These are phyloP conservation scores for Gymnothorax javanicus DNA, from an alignment of 2,797 vertebrate genomes.

Conservation along the genomic window DNA sequence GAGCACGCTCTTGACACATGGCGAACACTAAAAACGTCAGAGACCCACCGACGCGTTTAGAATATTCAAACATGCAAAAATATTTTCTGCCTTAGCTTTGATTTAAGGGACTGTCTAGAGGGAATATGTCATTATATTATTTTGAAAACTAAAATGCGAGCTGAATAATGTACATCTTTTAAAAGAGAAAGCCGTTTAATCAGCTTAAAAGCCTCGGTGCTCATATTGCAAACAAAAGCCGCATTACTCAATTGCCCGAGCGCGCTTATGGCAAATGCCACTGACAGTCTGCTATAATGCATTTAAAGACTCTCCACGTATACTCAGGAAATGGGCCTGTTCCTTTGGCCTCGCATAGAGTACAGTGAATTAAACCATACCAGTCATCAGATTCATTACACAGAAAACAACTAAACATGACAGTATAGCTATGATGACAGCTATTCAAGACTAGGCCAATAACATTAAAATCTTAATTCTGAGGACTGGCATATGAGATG, in stretches of 20 bases:
- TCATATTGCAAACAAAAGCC: conserved; percentile 63
- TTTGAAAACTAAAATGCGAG: conserved; percentile 56
- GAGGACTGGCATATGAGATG: background rate
- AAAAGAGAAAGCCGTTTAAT: conserved; percentile 66
- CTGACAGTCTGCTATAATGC: conserved; percentile 66
- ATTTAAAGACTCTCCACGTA: conserved; percentile 38
- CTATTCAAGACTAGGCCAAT: background rate
- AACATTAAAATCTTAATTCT: background rate
- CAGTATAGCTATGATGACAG: background rate
- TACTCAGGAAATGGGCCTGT: conserved; percentile 35
- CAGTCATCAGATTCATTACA: background rate
- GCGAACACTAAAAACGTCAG: conserved; percentile 45
- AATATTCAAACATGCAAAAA: background rate
- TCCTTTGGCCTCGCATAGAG: conserved; percentile 28
- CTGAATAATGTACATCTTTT: conserved; percentile 63
- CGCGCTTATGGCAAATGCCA: conserved; percentile 67
- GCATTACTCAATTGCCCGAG: conserved; percentile 58
- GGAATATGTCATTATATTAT: conserved; percentile 62
- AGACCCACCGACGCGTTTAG: conserved; percentile 5
- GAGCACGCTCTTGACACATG: conserved; percentile 39
- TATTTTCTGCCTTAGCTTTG: conserved; percentile 41
- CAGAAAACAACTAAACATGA: background rate
- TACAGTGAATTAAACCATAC: background rate
- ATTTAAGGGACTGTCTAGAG: conserved; percentile 57
- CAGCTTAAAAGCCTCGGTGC: conserved; percentile 72